These are phyloP conservation scores for Patella caerulea DNA, from an alignment of 2,888 invertebrate species.

Conservation along the genomic window DNA sequence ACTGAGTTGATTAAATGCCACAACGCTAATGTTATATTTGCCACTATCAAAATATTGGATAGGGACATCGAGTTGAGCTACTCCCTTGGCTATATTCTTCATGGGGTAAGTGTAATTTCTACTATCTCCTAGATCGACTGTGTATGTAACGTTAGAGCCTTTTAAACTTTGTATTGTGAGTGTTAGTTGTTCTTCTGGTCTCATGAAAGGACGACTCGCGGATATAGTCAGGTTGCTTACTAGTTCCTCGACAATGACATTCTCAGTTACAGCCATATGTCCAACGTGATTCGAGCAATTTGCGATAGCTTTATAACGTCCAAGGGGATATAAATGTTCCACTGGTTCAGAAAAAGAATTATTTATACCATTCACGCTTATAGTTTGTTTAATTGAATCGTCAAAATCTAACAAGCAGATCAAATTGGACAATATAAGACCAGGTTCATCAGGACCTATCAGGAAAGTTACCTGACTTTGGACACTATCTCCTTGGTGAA, in stretches of 20 bases:
- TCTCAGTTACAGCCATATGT: constrained; percentile 24
- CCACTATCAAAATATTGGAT: constrained; percentile 32
- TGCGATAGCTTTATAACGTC: constrained; percentile 33
- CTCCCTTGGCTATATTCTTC: constrained; percentile 38
- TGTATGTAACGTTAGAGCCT: constrained; percentile 43
- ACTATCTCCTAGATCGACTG: constrained; percentile 34
- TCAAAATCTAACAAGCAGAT: constrained; percentile 36
- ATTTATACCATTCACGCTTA: constrained; percentile 21
- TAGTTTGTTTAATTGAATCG: constrained; percentile 25
- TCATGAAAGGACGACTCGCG: constrained; percentile 23
- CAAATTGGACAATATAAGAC: constrained; percentile 18
- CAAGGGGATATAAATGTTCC: constrained; percentile 37
- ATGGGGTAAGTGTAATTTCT: constrained; percentile 24
- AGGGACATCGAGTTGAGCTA: constrained; percentile 26
- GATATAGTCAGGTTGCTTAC: constrained; percentile 36
- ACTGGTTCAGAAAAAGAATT: constrained; percentile 11
- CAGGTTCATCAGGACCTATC: constrained; percentile 4
- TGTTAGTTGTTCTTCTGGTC: constrained; percentile 33
- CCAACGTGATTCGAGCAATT: constrained; percentile 46
- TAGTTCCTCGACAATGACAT: constrained; percentile 38
- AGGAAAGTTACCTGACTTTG: constrained; percentile 13
- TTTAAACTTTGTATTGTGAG: constrained; percentile 32
- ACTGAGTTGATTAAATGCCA: constrained; percentile 33
- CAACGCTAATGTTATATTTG: constrained; percentile 33
- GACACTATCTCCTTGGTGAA: constrained; percentile 28